Base-by-base conservation (phyloP, 2,888 invertebrate species). In the Troides aeacus region DNA sequence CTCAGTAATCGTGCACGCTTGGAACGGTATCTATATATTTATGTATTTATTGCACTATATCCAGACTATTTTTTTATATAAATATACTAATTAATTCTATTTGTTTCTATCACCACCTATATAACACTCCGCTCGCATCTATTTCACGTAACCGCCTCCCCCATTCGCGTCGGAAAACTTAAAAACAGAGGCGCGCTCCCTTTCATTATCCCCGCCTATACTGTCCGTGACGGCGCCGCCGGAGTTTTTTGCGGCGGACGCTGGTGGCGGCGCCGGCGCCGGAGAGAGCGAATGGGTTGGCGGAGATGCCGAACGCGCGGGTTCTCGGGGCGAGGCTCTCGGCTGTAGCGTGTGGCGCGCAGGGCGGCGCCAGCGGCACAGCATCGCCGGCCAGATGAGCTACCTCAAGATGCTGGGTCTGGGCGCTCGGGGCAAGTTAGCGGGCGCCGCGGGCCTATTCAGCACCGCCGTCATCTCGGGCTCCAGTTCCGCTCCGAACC, bases 401-500 rank as follows among this genome's bases (percentile, higher is more conserved):
- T 97, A 97, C 95, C 96, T 96, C 94, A 96, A 96, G 95, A 95
- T 97, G 95, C 94, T 97, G 93, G 96, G 96, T 83, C 95, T 97
- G 92, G 95, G 88, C 76, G 90, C 86, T 77, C 86, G 92, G 76
- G 90, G 88, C 77, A 92, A 93, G 81, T 86, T 95, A 95, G 79
- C 95, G 93, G 77, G 94, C 72, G 94, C 96, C 76, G 97, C 96
- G 87, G 97, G 97, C 73, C 95, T 99, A 78, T 98, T 99, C 94
- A 97, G 97, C 87, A 99, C 98, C 72, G 98, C 98, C 72, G 98
- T 99, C 82, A 98, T 99, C 88, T 97, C 97, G 81, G 99, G 98
- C 77, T 97, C 97, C 82, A 97, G 97, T 80, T 97, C 97, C 78
- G 97, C 97, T 66, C 98, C 98, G 62, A 97, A 98, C 89, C 94